Evolutionary conservation across 2,113 vertebrate species (phyloP), one percentile per base, ranked within the genome.

Genomic region (Tetrax tetrax): DNA sequence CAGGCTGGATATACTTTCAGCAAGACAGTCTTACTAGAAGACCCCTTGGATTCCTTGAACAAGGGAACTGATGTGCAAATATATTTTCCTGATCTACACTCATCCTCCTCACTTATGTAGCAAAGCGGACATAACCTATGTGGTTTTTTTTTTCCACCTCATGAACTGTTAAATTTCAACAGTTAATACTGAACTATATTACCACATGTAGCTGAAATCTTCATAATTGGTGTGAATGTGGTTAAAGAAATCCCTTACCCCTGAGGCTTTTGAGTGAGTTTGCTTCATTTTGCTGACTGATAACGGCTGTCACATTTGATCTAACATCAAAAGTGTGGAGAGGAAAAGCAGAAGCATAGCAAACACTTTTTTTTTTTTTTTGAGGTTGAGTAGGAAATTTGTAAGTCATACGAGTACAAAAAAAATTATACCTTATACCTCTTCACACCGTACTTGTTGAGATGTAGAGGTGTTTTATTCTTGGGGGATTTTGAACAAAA

Each of bases 231-330:
- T 87, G 68, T 89, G 82, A 93, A 81, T 56, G 20, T 90, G 83
- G 90, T 91, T 93, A 94, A 93, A 96, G 63, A 97, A 82, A 81
- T 77, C 47, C 41, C 71, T 78, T 60, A 87, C 22, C 83, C 85
- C 59, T 57, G 48, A 84, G 92, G 87, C 31, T 96, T 92, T 93
- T 77, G 75, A 76, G 66, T 78, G 76, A 72, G 23, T 84, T 97
- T 63, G 35, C 38, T 95, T 97, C 14, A 94, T 83, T 93, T 88
- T 94, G 20, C 41, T 91, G 65, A 92, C 53, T 78, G 68, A 82
- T 92, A 90, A 96, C 16, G 5, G 5, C 63, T 68, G 65, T 94
- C 89, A 82, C 74, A 50, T 87, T 96, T 92, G 83, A 89, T 93
- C 59, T 95, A 51, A 82, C 63, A 89, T 95, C 68, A 88, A 89